Evolutionary conservation across 2,888 invertebrate genomes (phyloP).

Genomic region (Electrophaes corylata): DNA sequence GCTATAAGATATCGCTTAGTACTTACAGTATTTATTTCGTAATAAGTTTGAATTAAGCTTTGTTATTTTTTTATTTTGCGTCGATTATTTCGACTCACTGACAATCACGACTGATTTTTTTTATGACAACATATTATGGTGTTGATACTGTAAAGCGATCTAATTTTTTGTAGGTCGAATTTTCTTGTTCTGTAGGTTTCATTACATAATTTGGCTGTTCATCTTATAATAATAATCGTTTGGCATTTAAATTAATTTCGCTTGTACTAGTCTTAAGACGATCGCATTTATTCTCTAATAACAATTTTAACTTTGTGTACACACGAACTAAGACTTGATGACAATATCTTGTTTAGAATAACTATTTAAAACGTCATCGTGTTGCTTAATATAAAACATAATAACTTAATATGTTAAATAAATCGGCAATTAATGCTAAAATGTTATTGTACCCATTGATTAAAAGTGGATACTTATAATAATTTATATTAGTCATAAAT

Average conservation of each 20-base stretch:
- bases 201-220: constrained; percentile 2
- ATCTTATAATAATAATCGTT: constrained; percentile 7
- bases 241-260: constrained; percentile 42
- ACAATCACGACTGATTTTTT: constrained; percentile 66
- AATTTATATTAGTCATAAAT: constrained; percentile 19
- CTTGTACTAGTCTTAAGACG: constrained; percentile 61
- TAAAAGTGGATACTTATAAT: constrained; percentile 1
- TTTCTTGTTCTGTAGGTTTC: constrained; percentile 9
- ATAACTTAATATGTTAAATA: constrained; percentile 8
- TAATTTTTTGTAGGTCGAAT: constrained; percentile 13
- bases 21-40: constrained; percentile 84
- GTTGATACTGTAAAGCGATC: constrained; percentile 19
- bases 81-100: constrained; percentile 52
- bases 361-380: constrained; percentile 7
- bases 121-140: constrained; percentile 24
- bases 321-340: constrained; percentile 20
- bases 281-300: constrained; percentile 59
- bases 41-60: constrained; percentile 65
- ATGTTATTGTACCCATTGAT: background rate
- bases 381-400: constrained; percentile 21
- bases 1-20: constrained; percentile 61
- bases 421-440: too few relatives aligned
- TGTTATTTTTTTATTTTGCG: constrained; percentile 52
- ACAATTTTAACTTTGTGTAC: constrained; percentile 22
- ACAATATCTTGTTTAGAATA: constrained; percentile 40